Evolutionary conservation across 2,113 vertebrate genomes (phyloP), one percentile per base, ranked within the genome.

Genomic region (Gymnocephalus cernua): DNA sequence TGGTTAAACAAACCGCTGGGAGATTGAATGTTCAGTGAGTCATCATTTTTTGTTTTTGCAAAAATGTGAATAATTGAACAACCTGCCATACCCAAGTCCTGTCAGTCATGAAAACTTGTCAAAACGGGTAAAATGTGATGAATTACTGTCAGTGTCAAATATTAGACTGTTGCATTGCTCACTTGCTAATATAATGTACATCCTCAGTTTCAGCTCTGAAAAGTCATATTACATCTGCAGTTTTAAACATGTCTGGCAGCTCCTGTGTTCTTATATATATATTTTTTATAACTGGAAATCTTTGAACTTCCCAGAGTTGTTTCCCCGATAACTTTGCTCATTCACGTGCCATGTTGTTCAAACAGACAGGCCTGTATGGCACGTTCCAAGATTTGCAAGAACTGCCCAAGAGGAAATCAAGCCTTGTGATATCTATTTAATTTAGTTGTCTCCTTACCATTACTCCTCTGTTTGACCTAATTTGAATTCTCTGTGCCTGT

Each of bases 401-500:
- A 69, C 74, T 54, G 51, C 59, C 73, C 78, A 72, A 3, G 62
- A 83, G 84, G 71, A 89, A 83, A 86, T 67, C 47, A 18, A 56
- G 64, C 58, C 59, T 47, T 47, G 72, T 77, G 69, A 85, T 85
- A 80, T 82, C 82, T 72, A 32, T 83, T 85, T 89, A 73, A 90
- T 84, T 82, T 63, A 82, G 63, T 78, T 83, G 87, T 90, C 87
- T 90, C 62, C 70, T 92, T 77, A 91, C 62, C 47, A 62, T 62
- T 69, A 47, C 80, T 72, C 73, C 65, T 74, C 81, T 68, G 19
- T 74, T 81, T 87, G 86, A 86, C 90, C 88, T 91, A 51, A 88
- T 93, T 93, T 85, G 76, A 90, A 87, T 89, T 88, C 83, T 86
- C 4, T 0, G 50, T 61, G 79, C 79, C 61, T 80, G 76, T 85